phyloP scores from a whole-genome alignment of 23 tunicate genomes.

The Oikopleura vanhoeffeni region DNA sequence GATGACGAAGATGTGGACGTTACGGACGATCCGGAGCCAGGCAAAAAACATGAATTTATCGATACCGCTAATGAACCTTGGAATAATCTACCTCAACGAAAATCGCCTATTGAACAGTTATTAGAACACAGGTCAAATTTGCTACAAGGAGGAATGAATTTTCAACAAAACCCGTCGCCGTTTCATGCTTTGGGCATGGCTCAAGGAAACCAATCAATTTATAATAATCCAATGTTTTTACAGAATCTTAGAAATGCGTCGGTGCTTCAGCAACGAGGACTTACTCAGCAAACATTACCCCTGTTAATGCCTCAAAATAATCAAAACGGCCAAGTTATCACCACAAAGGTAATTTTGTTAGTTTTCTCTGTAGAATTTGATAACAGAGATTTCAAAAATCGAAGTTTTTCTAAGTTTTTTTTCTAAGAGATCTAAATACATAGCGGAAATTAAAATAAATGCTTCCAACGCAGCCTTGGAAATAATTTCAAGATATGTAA shows the following conservation, averaged over 20 bases:
- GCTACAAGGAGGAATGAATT: neutral
- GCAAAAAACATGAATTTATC: neutral
- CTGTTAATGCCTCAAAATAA: neutral
- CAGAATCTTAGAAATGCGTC: neutral
- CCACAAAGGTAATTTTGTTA: neutral
- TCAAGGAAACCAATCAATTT: neutral
- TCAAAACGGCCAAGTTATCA: no score
- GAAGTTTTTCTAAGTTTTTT: no score
- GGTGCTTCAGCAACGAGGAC: neutral
- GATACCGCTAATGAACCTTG: neutral
- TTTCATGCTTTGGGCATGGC: neutral
- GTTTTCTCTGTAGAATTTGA: no score
- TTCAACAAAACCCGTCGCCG: neutral
- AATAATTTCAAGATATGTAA: no score
- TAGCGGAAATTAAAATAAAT: no score
- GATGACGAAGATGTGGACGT: neutral
- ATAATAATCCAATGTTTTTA: neutral
- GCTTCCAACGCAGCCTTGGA: no score
- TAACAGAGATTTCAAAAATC: no score
- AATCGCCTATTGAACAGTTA: neutral
- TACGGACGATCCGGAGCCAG: neutral
- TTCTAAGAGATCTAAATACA: no score
- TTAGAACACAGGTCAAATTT: neutral
- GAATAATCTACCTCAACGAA: neutral
- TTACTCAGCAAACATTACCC: neutral